Percentiles rank a stretch among this genome's conserved stretches.
These are phyloP conservation scores for Ectobius pallidus DNA, from an alignment of 2,888 invertebrate genomes.

Conservation along the genomic window DNA sequence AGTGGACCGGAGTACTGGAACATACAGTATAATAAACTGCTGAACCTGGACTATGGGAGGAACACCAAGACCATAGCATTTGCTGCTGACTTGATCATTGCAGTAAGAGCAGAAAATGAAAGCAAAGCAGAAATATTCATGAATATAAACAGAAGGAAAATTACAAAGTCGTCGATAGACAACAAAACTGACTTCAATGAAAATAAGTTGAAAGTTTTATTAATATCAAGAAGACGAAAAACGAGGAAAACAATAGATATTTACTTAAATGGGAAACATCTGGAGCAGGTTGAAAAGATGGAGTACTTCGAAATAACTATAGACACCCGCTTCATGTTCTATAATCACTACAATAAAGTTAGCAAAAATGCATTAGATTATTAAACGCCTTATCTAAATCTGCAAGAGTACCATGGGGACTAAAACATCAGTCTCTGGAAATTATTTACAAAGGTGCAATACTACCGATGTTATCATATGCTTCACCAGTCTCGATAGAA, in stretches of 20 bases:
- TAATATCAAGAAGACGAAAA: background rate
- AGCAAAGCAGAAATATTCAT: background rate
- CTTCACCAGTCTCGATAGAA: background rate
- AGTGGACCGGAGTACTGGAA: no score
- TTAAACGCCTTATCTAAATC: background rate
- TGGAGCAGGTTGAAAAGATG: no score
- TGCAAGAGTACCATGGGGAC: background rate
- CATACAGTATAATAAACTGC: background rate
- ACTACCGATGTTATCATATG: background rate
- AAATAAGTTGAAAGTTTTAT: background rate
- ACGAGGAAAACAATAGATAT: background rate
- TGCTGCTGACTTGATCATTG: background rate
- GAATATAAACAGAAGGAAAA: background rate
- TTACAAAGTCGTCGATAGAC: background rate
- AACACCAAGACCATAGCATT: background rate
- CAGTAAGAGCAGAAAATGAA: background rate
- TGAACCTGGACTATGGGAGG: background rate
- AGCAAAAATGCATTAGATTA: background rate
- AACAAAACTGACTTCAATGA: background rate
- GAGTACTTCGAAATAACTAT: background rate
- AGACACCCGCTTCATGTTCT: background rate
- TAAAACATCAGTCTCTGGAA: background rate
- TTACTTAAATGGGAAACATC: background rate
- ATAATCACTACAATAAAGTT: background rate
- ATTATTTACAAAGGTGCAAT: background rate